Evolutionary conservation across 2,113 vertebrate genomes (phyloP), one percentile per base, ranked within the genome.

Genomic region (Terrapene triunguis): DNA sequence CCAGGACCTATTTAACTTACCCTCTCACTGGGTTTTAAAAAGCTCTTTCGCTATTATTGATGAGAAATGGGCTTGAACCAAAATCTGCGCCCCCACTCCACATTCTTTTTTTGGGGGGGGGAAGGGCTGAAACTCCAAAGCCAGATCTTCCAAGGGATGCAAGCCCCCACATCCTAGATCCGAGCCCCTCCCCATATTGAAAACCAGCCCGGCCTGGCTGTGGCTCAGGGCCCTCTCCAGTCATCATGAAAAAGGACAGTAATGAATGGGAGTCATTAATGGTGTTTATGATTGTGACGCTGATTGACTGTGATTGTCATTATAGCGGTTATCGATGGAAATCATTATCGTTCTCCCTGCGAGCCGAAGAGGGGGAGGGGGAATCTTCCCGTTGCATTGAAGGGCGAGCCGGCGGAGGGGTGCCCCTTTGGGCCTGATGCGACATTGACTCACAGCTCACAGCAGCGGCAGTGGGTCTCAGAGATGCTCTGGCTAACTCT

Each of bases 241-340:
- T 10, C 14, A 88, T 97, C 96, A 97, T 94, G 96, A 97, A 88
- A 78, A 38, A 94, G 95, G 92, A 85, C 91, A 92, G 88, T 94
- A 50, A 7, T 91, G 88, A 29, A 92, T 95, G 92, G 94, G 88
- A 84, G 2, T 80, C 54, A 7, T 92, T 90, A 29, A 90, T 95
- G 93, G 94, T 51, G 57, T 85, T 80, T 92, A 94, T 87, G 89
- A 44, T 89, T 57, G 0, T 0, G 55, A 69, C 90, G 85, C 87
- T 35, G 3, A 93, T 69, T 89, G 72, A 74, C 93, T 87, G 89
- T 29, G 3, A 93, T 69, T 89, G 72, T 22, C 24, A 57, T 94
- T 92, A 69, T 89, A 22, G 24, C 44, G 51, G 92, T 83, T 91
- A 85, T 76, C 89, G 35, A 86, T 83, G 69, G 47, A 54, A 76